Conservation (phyloP, 2,888 invertebrate species). For the Ligdia adustata region DNA sequence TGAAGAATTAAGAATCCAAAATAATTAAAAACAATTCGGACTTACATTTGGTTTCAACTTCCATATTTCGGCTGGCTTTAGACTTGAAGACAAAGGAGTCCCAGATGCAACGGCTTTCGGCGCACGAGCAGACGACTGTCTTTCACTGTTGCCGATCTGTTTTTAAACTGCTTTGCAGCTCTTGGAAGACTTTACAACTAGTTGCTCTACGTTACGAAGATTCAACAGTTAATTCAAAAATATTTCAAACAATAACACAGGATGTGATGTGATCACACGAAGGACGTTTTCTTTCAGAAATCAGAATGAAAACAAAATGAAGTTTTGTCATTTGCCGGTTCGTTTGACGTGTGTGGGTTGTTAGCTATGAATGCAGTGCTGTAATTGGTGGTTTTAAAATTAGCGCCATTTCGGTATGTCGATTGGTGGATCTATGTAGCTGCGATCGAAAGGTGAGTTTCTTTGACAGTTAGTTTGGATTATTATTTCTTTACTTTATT, state of each 20-base stretch:
- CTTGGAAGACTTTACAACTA: constrained; percentile 39
- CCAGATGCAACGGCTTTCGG: constrained; percentile 24
- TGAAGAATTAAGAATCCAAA: too few species aligned
- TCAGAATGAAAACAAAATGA: constrained; percentile 38
- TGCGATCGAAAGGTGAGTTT: constrained; percentile 40
- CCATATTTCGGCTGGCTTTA: constrained; percentile 55
- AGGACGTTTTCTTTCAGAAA: constrained; percentile 48
- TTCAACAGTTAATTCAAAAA: constrained; percentile 67
- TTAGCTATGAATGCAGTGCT: constrained; percentile 47
- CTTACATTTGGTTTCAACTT: constrained; percentile 75
- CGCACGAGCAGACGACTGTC: constrained; percentile 43
- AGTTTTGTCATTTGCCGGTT: constrained; percentile 34
- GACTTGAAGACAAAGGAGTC: constrained; percentile 24
- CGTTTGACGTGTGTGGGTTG: constrained; percentile 62
- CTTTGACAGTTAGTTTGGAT: too few species aligned
- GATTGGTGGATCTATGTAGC: constrained; percentile 56
- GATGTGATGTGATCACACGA: constrained; percentile 55
- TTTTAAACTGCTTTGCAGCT: constrained; percentile 40
- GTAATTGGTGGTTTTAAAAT: constrained; percentile 70
- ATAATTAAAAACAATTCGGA: too few species aligned
- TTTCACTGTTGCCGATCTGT: constrained; percentile 46
- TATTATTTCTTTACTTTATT: too few species aligned
- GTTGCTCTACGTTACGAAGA: constrained; percentile 55
- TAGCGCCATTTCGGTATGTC: constrained; percentile 56
- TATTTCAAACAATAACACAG: constrained; percentile 49